Conservation (phyloP, 1,140 invertebrate species). For the Phymorhynchus buccinoides region DNA sequence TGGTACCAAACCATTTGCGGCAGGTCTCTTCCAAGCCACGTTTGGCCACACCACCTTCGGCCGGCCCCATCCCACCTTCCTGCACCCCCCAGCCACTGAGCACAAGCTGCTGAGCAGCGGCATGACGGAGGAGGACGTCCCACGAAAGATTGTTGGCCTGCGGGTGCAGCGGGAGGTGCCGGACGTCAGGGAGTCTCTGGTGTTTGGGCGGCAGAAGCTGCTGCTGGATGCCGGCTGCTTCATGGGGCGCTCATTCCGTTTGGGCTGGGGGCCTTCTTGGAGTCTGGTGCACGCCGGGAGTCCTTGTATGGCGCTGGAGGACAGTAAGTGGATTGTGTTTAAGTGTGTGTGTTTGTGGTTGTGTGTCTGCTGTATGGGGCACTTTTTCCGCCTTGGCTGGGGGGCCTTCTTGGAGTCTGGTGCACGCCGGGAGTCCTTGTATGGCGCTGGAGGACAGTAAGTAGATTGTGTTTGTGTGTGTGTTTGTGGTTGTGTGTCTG, state of each 20-base stretch:
- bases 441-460: neutral
- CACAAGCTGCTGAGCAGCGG: constrained; percentile 67
- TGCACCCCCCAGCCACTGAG: constrained; percentile 59
- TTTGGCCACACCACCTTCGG: constrained; percentile 53
- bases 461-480: neutral
- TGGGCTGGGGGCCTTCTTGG: constrained; percentile 83
- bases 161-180: constrained; percentile 58
- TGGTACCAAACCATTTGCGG: no score
- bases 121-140: constrained; percentile 57
- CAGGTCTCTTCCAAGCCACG: constrained; percentile 45
- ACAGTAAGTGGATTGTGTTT: constrained; percentile 34
- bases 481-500: neutral
- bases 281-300: constrained; percentile 75
- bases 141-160: constrained; percentile 58
- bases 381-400: constrained; percentile 84
- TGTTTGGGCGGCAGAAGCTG: constrained; percentile 72
- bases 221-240: constrained; percentile 79
- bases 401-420: constrained; percentile 79
- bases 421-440: constrained; percentile 63
- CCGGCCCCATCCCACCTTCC: constrained; percentile 54
- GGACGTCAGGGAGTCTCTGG: constrained; percentile 59
- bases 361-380: constrained; percentile 78
- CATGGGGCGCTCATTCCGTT: constrained; percentile 81
- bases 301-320: constrained; percentile 19
- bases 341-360: neutral